Conservation (phyloP, 1,140 invertebrate species). For the Globodera rostochiensis region DNA sequence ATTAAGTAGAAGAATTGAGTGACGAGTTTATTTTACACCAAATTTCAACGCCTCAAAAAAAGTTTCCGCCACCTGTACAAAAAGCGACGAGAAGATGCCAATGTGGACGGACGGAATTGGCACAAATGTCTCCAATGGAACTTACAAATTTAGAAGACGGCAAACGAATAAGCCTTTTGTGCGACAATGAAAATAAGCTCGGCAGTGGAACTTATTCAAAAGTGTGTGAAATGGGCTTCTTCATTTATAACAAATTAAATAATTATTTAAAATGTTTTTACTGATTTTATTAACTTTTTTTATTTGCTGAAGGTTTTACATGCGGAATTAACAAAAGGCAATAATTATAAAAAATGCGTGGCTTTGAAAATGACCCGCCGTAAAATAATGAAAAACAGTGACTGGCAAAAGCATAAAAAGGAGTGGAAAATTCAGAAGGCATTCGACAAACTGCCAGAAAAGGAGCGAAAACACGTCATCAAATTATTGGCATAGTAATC, state of each 20-base stretch:
- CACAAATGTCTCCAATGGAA: background rate
- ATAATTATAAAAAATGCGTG: background rate
- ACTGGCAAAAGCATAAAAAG: slow-evolving; percentile 1
- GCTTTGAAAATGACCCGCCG: background rate
- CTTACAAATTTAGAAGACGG: background rate
- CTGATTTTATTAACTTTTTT: too few species aligned
- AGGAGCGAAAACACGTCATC: background rate
- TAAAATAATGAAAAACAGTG: background rate
- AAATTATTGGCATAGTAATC: background rate
- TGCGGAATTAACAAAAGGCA: background rate
- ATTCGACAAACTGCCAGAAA: background rate
- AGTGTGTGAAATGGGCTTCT: background rate
- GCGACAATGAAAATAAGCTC: background rate
- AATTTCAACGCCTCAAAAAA: background rate
- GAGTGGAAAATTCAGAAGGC: slow-evolving; percentile 1
- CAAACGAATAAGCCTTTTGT: background rate
- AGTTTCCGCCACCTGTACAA: background rate
- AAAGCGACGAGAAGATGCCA: background rate
- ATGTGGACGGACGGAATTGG: background rate
- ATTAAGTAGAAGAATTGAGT: too few species aligned
- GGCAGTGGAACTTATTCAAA: background rate
- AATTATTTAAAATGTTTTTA: background rate
- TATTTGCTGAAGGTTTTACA: background rate
- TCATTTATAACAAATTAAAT: background rate
- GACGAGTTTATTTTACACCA: too few species aligned